These are phyloP conservation scores for Meandrusa payeni DNA, from an alignment of 2,888 invertebrate genomes.

Conservation along the genomic window DNA sequence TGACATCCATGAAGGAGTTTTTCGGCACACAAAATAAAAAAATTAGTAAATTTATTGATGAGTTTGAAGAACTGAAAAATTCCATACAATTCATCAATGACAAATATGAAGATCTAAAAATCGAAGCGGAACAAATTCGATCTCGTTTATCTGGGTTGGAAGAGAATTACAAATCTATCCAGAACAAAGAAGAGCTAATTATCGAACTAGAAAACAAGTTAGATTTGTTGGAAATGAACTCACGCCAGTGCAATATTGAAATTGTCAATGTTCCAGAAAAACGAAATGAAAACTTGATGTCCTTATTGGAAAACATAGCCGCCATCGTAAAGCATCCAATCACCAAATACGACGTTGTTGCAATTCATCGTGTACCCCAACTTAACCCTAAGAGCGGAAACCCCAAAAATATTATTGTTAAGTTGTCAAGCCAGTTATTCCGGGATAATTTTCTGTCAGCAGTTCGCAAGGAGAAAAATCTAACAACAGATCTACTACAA, in stretches of 20 bases:
- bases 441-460: slow-evolving; percentile 8
- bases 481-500: neutral
- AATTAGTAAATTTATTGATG: no score
- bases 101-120: no score
- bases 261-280: slow-evolving; percentile 12
- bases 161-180: no score
- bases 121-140: no score
- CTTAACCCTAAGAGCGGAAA: neutral
- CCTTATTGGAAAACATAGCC: neutral
- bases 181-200: no score
- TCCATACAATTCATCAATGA: no score
- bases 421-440: slow-evolving; percentile 1
- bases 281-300: slow-evolving; percentile 3
- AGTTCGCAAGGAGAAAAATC: slow-evolving; percentile 1
- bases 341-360: neutral
- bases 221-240: slow-evolving; percentile 9
- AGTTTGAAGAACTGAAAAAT: no score
- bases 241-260: slow-evolving; percentile 13
- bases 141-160: no score
- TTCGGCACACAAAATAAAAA: no score
- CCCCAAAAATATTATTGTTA: slow-evolving; percentile 8
- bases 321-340: slow-evolving; percentile 5
- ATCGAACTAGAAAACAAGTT: slow-evolving; percentile 6
- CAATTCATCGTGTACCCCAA: slow-evolving; percentile 4
- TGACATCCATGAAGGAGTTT: no score